Conservation (phyloP, 1,140 invertebrate species). For the Brachionus rubens region DNA sequence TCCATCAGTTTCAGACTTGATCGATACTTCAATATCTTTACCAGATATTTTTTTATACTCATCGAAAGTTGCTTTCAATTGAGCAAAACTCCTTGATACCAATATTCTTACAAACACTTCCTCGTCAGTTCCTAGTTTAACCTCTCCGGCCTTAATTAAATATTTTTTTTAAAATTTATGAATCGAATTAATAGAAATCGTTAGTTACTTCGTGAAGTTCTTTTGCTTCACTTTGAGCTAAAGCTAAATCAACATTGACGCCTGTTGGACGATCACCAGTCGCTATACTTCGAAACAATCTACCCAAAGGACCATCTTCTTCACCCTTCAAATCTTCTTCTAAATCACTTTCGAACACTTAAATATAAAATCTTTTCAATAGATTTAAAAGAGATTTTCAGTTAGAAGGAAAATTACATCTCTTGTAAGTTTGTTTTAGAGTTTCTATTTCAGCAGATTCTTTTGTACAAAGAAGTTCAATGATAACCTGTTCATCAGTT, state of each 20-base stretch:
- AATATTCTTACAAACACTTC: constrained; percentile 27
- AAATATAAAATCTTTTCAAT: background rate
- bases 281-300: constrained; percentile 12
- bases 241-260: background rate
- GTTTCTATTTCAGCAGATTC: background rate
- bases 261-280: background rate
- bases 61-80: no score
- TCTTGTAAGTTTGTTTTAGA: background rate
- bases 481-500: constrained; percentile 15
- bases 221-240: constrained; percentile 15
- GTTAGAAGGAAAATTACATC: background rate
- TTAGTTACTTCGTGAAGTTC: constrained; percentile 16
- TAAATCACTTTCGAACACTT: constrained; percentile 13
- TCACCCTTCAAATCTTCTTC: constrained; percentile 23
- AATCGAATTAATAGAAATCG: background rate
- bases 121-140: constrained; percentile 25
- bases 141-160: constrained; percentile 47
- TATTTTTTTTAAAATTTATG: background rate
- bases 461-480: constrained; percentile 19
- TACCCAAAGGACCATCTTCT: background rate
- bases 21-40: constrained; percentile 5
- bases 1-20: background rate
- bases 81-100: constrained; percentile 13
- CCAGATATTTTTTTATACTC: constrained; percentile 26
- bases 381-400: background rate